Evolutionary conservation across 2,113 vertebrate genomes (phyloP).

Genomic region (Nanorana parkeri): DNA sequence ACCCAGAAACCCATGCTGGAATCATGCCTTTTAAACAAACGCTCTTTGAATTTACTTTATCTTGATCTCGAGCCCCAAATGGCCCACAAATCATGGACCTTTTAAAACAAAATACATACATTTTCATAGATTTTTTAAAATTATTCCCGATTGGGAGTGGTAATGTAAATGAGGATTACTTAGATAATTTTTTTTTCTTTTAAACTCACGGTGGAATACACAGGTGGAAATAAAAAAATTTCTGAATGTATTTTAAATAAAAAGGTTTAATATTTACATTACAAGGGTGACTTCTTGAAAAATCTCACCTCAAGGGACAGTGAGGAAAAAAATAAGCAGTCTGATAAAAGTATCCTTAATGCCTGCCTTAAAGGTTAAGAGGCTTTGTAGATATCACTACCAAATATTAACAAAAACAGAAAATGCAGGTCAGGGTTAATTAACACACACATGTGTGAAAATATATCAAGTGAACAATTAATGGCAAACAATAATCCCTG

Average conservation of each 20-base stretch:
- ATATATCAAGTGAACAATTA: neutral
- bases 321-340: conserved; percentile 78
- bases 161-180: conserved; percentile 59
- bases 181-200: conserved; percentile 65
- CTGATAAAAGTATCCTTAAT: conserved; percentile 77
- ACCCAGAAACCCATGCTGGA: conserved; percentile 76
- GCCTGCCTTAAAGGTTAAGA: conserved; percentile 28
- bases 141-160: conserved; percentile 58
- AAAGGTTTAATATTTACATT: conserved; percentile 97
- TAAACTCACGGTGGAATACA: conserved; percentile 75
- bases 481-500: neutral
- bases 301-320: conserved; percentile 76
- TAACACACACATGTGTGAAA: neutral
- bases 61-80: conserved; percentile 59
- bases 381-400: neutral
- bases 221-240: conserved; percentile 71
- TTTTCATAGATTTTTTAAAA: conserved; percentile 72
- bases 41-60: conserved; percentile 75
- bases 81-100: conserved; percentile 46
- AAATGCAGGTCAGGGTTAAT: neutral
- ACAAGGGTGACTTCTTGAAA: conserved; percentile 84
- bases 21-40: conserved; percentile 80
- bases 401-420: conserved; percentile 11
- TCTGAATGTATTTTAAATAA: conserved; percentile 98
- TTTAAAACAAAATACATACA: conserved; percentile 67